Conservation (phyloP, 2,113 vertebrate species). For the Tragelaphus buxtoni region DNA sequence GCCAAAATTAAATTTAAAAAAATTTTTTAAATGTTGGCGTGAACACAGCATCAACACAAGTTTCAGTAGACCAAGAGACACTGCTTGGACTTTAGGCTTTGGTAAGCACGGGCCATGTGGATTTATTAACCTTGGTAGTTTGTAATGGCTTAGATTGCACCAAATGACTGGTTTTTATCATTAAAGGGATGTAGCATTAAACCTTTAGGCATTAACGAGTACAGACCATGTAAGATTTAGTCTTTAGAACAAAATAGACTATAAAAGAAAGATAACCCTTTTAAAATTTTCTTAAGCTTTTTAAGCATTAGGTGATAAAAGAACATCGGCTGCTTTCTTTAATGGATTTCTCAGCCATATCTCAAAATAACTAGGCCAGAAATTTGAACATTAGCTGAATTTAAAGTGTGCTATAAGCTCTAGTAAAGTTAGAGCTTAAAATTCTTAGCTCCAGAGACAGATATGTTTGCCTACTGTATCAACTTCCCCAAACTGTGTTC, state of each 20-base stretch:
- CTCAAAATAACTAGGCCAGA: background rate
- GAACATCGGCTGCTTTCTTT: background rate
- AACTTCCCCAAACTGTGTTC: background rate
- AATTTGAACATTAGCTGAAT: background rate
- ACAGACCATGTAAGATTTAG: background rate
- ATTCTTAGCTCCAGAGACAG: background rate
- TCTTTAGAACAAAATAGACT: background rate
- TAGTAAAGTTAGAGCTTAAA: background rate
- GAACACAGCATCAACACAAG: background rate
- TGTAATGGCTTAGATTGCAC: background rate
- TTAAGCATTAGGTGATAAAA: conserved; percentile 20
- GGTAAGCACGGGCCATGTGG: background rate
- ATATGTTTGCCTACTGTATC: background rate
- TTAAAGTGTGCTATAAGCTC: background rate
- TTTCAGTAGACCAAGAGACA: background rate
- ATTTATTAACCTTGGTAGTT: background rate
- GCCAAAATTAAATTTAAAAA: background rate
- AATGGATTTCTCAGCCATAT: background rate
- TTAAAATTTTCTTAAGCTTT: background rate
- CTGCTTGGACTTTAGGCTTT: background rate
- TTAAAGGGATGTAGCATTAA: background rate
- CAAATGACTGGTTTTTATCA: background rate
- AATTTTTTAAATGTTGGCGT: background rate
- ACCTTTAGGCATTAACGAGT: background rate
- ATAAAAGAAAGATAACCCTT: background rate